These are phyloP conservation scores for Metellina segmentata DNA, from an alignment of 2,888 invertebrate genomes.

Conservation along the genomic window DNA sequence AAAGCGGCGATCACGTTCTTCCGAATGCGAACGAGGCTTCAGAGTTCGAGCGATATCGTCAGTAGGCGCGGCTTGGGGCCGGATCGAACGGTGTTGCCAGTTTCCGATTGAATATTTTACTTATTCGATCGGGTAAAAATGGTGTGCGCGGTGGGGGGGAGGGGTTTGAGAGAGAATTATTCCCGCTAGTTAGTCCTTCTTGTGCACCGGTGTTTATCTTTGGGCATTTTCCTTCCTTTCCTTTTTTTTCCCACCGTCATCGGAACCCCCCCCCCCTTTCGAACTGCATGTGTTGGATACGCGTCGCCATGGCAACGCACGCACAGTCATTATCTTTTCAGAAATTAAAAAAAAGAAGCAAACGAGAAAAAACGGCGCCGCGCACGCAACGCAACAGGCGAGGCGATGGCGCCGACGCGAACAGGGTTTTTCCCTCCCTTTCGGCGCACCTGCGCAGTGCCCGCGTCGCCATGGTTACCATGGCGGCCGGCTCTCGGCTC, in stretches of 20 bases:
- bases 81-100: constrained; percentile 67
- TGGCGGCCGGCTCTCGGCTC: constrained; percentile 32
- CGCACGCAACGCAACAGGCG: constrained; percentile 75
- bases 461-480: constrained; percentile 43
- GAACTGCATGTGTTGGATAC: constrained; percentile 55
- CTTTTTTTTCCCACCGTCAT: constrained; percentile 9
- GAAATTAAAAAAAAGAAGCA: constrained; percentile 67
- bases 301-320: constrained; percentile 63
- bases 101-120: constrained; percentile 70
- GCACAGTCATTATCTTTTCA: constrained; percentile 72
- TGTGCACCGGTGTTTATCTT: constrained; percentile 65
- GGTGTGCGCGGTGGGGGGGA: neutral
- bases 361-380: constrained; percentile 42
- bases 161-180: constrained; percentile 59
- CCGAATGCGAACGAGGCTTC: constrained; percentile 34
- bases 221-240: constrained; percentile 47
- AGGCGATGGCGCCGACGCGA: constrained; percentile 49
- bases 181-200: constrained; percentile 59
- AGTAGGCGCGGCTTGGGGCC: constrained; percentile 50
- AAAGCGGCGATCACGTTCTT: constrained; percentile 50
- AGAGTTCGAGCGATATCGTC: constrained; percentile 54
- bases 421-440: constrained; percentile 19
- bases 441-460: constrained; percentile 52
- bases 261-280: neutral
- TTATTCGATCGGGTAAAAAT: constrained; percentile 34